Evolutionary conservation across 1,140 invertebrate species (phyloP).

Genomic region (Drosophila pallidifrons): DNA sequence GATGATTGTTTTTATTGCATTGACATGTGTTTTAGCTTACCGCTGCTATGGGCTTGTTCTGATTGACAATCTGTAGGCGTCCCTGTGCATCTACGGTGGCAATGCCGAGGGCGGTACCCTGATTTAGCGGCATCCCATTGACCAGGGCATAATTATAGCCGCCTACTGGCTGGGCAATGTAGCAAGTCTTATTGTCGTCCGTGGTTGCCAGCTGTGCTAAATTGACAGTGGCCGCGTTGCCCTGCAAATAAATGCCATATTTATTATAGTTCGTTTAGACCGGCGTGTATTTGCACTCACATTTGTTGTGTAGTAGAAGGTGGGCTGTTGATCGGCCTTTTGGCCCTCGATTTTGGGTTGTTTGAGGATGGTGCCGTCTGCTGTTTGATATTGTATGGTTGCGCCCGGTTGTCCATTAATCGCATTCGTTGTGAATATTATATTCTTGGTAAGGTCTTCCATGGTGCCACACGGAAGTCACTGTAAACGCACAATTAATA

Average conservation of each 20-base stretch:
- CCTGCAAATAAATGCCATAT: slow-evolving; percentile 44
- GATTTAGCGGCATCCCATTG: slow-evolving; percentile 87
- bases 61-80: slow-evolving; percentile 83
- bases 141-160: slow-evolving; percentile 89
- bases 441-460: slow-evolving; percentile 84
- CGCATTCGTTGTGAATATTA: slow-evolving; percentile 82
- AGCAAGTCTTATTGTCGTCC: slow-evolving; percentile 89
- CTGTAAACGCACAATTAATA: slow-evolving; percentile 33
- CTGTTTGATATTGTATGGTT: slow-evolving; percentile 83
- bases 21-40: slow-evolving; percentile 49
- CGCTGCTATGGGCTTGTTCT: slow-evolving; percentile 82
- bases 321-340: slow-evolving; percentile 86
- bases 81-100: slow-evolving; percentile 83
- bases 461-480: slow-evolving; percentile 53
- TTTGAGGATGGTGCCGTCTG: slow-evolving; percentile 83
- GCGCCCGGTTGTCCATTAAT: slow-evolving; percentile 80
- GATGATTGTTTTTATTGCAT: neutral
- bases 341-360: slow-evolving; percentile 84
- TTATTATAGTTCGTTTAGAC: neutral
- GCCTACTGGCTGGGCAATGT: slow-evolving; percentile 89
- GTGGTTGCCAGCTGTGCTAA: slow-evolving; percentile 87
- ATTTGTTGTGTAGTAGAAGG: slow-evolving; percentile 89
- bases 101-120: slow-evolving; percentile 78
- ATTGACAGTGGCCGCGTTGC: slow-evolving; percentile 87
- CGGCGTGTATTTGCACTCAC: slow-evolving; percentile 85